These are phyloP conservation scores for Catharus minimus DNA, from an alignment of 2,113 vertebrate species.

Conservation along the genomic window DNA sequence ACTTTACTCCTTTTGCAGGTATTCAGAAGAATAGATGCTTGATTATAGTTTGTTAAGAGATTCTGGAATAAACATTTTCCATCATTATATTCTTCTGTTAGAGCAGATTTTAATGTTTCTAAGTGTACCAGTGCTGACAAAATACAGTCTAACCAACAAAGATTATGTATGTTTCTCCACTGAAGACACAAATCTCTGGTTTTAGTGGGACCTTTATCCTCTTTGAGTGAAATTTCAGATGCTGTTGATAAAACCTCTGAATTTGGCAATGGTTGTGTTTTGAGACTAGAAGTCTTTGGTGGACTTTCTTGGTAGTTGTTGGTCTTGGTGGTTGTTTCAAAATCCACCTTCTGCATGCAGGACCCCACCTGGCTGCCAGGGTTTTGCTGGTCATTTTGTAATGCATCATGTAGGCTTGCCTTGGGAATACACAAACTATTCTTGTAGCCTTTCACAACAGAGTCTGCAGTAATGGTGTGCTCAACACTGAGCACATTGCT, in stretches of 20 bases:
- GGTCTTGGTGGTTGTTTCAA: not conserved
- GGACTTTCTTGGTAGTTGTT: not conserved
- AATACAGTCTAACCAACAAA: constrained; percentile 92
- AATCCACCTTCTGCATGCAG: not conserved
- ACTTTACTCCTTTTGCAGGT: constrained; percentile 45
- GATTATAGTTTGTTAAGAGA: constrained; percentile 76
- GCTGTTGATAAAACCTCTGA: not conserved
- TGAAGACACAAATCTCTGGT: constrained; percentile 72
- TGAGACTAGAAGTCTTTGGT: not conserved
- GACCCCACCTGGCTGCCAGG: not conserved
- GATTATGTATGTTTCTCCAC: constrained; percentile 82
- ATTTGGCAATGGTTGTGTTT: not conserved
- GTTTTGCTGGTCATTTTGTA: not conserved
- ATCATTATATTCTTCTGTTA: not conserved
- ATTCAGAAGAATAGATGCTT: constrained; percentile 66
- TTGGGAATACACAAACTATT: not conserved
- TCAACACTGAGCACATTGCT: not conserved
- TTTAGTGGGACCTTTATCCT: not conserved
- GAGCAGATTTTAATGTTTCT: constrained; percentile 64
- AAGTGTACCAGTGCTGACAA: constrained; percentile 85
- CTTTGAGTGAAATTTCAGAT: not conserved
- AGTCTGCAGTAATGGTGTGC: not conserved
- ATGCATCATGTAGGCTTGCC: not conserved
- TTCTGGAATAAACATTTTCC: constrained; percentile 71
- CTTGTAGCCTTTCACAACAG: not conserved